These are phyloP conservation scores for Deladenus siricidicola DNA, from an alignment of 2,888 invertebrate genomes.

Conservation along the genomic window DNA sequence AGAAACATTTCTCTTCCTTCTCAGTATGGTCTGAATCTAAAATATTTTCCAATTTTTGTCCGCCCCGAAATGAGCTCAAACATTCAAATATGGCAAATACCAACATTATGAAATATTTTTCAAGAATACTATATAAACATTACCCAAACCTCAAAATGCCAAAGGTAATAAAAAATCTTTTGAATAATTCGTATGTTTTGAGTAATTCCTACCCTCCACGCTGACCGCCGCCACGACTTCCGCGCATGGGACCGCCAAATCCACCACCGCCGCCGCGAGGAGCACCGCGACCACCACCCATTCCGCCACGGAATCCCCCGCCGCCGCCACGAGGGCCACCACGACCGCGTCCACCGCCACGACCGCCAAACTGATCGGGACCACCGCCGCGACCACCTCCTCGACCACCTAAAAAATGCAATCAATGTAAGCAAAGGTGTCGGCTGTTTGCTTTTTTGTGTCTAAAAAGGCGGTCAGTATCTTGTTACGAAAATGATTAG, in stretches of 20 bases:
- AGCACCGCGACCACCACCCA: conserved; percentile 3
- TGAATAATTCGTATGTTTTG: too few relatives aligned
- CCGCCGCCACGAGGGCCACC: conserved; percentile 5
- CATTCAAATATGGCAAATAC: too few relatives aligned
- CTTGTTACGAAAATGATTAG: too few relatives aligned
- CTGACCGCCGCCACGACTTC: background rate
- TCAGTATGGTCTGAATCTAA: too few relatives aligned
- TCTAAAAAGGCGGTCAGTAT: background rate
- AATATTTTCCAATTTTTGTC: too few relatives aligned
- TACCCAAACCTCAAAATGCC: too few relatives aligned
- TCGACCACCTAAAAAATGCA: background rate
- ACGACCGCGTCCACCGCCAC: conserved; percentile 7
- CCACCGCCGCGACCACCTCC: background rate
- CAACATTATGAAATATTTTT: too few relatives aligned
- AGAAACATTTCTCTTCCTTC: too few relatives aligned
- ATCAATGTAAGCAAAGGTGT: background rate
- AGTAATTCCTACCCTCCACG: too few relatives aligned
- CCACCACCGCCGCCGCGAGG: conserved; percentile 1
- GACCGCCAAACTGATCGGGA: conserved; percentile 5
- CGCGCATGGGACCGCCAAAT: conserved; percentile 4
- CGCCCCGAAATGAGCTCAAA: too few relatives aligned
- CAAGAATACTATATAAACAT: too few relatives aligned
- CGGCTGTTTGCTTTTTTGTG: background rate
- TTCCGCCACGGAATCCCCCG: conserved; percentile 11
- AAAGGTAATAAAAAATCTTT: too few relatives aligned